These are phyloP conservation scores for Rhinophrynus dorsalis DNA, from an alignment of 2,797 vertebrate species.

Conservation along the genomic window DNA sequence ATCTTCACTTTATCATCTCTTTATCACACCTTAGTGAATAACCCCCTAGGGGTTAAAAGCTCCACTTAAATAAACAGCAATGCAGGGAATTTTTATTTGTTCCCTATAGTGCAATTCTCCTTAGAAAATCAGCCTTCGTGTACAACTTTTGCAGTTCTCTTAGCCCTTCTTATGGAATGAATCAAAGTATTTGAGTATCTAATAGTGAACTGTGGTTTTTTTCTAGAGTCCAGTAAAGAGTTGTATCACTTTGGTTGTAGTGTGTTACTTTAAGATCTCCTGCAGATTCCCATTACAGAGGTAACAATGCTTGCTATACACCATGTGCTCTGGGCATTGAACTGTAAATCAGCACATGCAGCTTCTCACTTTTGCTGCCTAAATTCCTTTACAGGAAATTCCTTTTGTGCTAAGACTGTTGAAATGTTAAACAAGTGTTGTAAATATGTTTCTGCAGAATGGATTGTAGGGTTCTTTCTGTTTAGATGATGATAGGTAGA, in stretches of 20 bases:
- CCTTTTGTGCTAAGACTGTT: conserved; percentile 51
- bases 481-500: not conserved
- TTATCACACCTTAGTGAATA: no score
- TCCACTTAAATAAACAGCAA: no score
- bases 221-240: no score
- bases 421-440: conserved; percentile 58
- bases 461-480: conserved; percentile 33
- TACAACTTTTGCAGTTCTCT: not conserved
- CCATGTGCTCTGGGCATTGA: not conserved
- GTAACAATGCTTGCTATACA: not conserved
- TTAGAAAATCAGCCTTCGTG: no score
- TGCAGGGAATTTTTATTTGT: no score
- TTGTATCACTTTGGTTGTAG: not conserved
- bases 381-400: conserved; percentile 29
- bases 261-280: not conserved
- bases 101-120: no score
- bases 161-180: conserved; percentile 8
- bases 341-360: conserved; percentile 23
- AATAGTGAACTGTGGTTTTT: no score
- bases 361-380: conserved; percentile 29
- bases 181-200: not conserved
- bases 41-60: no score
- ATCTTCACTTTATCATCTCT: no score
- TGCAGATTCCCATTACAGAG: not conserved
- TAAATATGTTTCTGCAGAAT: conserved; percentile 58